Evolutionary conservation across 2,113 vertebrate species (phyloP).

Genomic region (Ammodytes dubius): DNA sequence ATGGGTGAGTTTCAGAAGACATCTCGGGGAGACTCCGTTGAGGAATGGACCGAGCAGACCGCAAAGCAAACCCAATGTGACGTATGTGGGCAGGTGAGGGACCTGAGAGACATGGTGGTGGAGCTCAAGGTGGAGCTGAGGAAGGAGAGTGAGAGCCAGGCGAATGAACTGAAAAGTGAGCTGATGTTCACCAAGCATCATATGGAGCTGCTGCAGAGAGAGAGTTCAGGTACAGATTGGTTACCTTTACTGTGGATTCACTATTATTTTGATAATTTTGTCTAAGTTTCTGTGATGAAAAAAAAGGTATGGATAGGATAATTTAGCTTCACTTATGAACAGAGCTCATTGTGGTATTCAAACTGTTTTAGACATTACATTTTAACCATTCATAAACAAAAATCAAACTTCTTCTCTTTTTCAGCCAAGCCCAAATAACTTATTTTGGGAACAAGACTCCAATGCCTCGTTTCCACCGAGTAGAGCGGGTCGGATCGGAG

Average conservation of each 20-base stretch:
- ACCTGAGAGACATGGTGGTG: too few relatives aligned
- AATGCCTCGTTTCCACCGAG: neutral
- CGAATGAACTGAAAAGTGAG: slow-evolving; percentile 2
- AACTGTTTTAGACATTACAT: too few relatives aligned
- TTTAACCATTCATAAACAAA: too few relatives aligned
- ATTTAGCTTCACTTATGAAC: too few relatives aligned
- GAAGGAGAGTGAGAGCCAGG: neutral
- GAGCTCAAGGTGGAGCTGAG: neutral
- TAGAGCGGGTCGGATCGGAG: too few relatives aligned
- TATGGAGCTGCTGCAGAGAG: neutral
- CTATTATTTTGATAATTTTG: neutral
- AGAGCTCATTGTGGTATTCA: too few relatives aligned
- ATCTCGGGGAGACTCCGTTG: too few relatives aligned
- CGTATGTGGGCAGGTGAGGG: too few relatives aligned
- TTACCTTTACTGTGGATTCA: neutral
- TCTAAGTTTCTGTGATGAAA: neutral
- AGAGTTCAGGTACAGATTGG: slow-evolving; percentile 9
- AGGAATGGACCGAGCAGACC: too few relatives aligned
- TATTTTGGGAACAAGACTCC: neutral
- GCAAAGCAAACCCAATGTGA: too few relatives aligned
- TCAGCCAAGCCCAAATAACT: neutral
- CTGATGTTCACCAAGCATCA: neutral
- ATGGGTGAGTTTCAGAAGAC: too few relatives aligned
- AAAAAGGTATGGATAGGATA: too few relatives aligned
- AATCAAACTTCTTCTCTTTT: neutral